Conservation (phyloP, 2,797 vertebrate genomes). For the Urosaurus nigricauda region DNA sequence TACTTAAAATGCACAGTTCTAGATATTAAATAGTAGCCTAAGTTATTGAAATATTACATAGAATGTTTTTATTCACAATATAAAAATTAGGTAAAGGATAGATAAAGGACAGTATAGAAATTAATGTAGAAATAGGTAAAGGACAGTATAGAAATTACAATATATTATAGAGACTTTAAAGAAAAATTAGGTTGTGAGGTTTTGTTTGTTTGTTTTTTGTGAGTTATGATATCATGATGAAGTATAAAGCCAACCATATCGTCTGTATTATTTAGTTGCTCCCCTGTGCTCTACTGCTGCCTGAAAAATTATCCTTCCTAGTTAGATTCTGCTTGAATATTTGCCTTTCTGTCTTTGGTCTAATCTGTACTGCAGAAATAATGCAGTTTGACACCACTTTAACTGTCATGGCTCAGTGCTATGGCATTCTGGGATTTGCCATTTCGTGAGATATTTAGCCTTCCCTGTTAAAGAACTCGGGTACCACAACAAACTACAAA, state of each 20-base stretch:
- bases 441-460: too few relatives aligned
- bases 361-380: too few relatives aligned
- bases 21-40: conserved; percentile 10
- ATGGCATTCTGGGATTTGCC: too few relatives aligned
- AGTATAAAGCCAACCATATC: not conserved
- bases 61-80: conserved; percentile 14
- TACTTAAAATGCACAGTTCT: conserved; percentile 38
- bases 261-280: not conserved
- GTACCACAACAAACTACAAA: too few relatives aligned
- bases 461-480: too few relatives aligned
- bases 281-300: not conserved
- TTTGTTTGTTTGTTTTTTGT: too few relatives aligned
- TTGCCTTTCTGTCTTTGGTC: not conserved
- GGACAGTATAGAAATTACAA: too few relatives aligned
- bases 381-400: too few relatives aligned
- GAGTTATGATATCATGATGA: not conserved
- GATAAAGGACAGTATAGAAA: too few relatives aligned
- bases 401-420: too few relatives aligned
- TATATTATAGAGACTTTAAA: conserved; percentile 17
- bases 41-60: conserved; percentile 20
- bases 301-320: not conserved
- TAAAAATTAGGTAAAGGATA: conserved; percentile 15
- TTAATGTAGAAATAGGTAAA: too few relatives aligned
- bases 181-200: not conserved
- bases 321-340: not conserved